Evolutionary conservation across 2,888 invertebrate species (phyloP), one percentile per base, ranked within the genome.

Genomic region (Rhabditophanes sp.): DNA sequence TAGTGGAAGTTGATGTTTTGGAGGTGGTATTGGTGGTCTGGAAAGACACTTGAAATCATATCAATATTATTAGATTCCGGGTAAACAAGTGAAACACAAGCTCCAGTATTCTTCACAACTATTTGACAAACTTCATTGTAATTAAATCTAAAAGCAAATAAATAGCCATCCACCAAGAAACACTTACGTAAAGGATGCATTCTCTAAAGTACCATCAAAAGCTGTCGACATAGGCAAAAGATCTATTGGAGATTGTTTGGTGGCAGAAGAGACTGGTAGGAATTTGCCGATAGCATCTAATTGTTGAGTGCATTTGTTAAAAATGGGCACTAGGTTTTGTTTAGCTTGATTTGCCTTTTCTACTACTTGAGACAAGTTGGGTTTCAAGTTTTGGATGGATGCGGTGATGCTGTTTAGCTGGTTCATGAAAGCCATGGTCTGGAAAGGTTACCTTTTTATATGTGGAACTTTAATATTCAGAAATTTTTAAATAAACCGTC

Each of bases 171-270:
- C 20, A 16, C 18, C 1, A 9, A 30, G 22, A 25, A 11, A 23
- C 14, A 31, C 33, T 28, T 28, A 53, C 56, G 46, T 48, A 28
- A 59, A 59, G 15, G 45, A 41, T 1, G 51, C 50, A 37, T 51
- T 51, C 30, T 56, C 55, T 6, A 62, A 42, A 26, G 53, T 42
- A 16, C 56, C 54, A 17, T 61, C 61, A 31, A 51, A 60, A n/a
- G 61, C 46, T 16, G 61, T 61, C 32, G 53, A 46, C 5, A 53
- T 41, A 4, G 61, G 61, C 9, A 62, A 45, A 18, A 61, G 44
- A 37, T 61, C 61, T 28, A 61, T 53, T 15, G 61, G 61, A n/a
- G 59, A 60, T 33, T 56, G 57, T 28, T 52, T 52, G n/a, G n/a
- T n/a, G n/a, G n/a, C n/a, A 38, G 11, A 45, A 39, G 26, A 45